These are phyloP conservation scores for Dendrocincla fuliginosa DNA, from an alignment of 2,797 vertebrate species.

Conservation along the genomic window DNA sequence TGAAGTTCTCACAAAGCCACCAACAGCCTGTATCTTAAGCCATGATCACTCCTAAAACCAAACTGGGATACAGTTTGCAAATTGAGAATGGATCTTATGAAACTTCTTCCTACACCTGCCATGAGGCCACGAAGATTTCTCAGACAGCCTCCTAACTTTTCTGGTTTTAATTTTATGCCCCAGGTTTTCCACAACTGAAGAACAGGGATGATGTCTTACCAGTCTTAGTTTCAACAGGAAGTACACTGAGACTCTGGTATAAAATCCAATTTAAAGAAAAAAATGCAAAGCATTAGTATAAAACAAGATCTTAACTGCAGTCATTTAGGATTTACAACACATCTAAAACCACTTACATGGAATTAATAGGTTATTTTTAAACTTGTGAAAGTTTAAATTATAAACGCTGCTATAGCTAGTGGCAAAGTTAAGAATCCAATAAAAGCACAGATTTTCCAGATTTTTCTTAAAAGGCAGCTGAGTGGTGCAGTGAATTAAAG, in stretches of 20 bases:
- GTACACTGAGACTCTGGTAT: not conserved
- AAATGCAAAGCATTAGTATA: not conserved
- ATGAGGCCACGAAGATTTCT: not conserved
- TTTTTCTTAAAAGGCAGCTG: conserved; percentile 29
- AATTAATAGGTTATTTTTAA: conserved; percentile 53
- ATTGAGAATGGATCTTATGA: not conserved
- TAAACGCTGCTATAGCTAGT: not conserved
- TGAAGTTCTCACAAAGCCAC: not conserved
- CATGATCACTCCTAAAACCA: not conserved
- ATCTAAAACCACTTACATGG: conserved; percentile 9
- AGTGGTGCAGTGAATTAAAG: conserved; percentile 5
- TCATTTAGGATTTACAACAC: conserved; percentile 29
- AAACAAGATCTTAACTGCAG: conserved; percentile 34
- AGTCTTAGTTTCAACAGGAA: not conserved
- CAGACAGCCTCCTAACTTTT: not conserved
- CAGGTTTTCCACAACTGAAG: not conserved
- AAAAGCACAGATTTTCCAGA: conserved; percentile 24
- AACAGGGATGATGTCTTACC: not conserved
- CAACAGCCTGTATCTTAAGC: not conserved
- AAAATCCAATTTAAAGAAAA: not conserved
- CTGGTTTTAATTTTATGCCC: not conserved
- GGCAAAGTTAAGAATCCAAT: conserved; percentile 27
- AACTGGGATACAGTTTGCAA: not conserved
- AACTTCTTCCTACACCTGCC: not conserved
- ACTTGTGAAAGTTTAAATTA: conserved; percentile 36